Base-by-base conservation (phyloP, 2,797 vertebrate species). In the Vireo griseus region DNA sequence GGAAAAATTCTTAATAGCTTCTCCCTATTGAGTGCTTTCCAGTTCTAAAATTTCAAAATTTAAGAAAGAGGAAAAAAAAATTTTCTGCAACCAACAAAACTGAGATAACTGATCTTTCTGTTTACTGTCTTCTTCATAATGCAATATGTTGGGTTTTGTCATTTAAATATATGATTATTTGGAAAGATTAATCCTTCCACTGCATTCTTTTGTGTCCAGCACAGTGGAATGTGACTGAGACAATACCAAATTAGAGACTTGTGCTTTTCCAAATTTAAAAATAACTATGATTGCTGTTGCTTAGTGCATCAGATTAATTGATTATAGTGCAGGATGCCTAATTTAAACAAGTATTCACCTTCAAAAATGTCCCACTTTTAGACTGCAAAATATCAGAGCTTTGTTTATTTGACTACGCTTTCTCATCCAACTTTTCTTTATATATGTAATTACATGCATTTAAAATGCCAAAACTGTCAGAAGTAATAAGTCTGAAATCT, bases 361-460 rank as follows among this genome's bases (percentile, higher is more conserved):
- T 68, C 44, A 68, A 7, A 63, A 11, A 16, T 50, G 19, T 65
- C 26, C 29, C 13, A 29, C 47, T 95, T 86, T 61, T 37, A 54
- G 15, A 44, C 17, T 48, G 29, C 21, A 79, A 89, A 48, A 61
- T 82, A 81, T 58, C 68, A 90, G 40, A 86, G 20, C 3, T 72
- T 94, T 93, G 20, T 47, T 95, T 87, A 78, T 73, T 76, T 51
- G 44, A 18, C 22, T 92, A 75, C 40, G 63, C 19, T 76, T 71
- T 88, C 40, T 91, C 29, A 80, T 63, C 19, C 68, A 96, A 57
- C 62, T 72, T 47, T 71, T 74, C 84, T 94, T 93, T 91, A 71
- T 92, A 47, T 39, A 14, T 91, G 74, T 97, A 93, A 95, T 95
- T 97, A 91, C 68, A 93, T 93, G 54, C 45, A 86, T 94, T 97